A percentile compares a stretch with the other conserved stretches of the same genome.
phyloP scores from a whole-genome alignment of 1,140 invertebrate species.

The Lepidurus couesii region DNA sequence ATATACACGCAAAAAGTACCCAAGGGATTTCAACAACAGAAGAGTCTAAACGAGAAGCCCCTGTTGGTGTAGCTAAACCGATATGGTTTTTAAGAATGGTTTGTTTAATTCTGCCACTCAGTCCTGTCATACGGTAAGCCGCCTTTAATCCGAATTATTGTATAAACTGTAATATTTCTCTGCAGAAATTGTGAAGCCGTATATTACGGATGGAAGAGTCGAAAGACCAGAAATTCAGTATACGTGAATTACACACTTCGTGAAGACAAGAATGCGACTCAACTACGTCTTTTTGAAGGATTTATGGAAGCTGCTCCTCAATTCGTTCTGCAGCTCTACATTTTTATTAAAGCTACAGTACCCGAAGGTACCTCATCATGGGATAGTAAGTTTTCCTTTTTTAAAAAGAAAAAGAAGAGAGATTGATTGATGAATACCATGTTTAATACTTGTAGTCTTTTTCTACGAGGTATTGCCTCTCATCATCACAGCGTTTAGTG shows the following conservation, averaged over 20 bases:
- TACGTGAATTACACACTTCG: not conserved
- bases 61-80: not conserved
- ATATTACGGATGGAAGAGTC: not conserved
- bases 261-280: slow-evolving; percentile 14
- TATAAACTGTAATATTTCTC: not conserved
- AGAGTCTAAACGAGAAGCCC: not conserved
- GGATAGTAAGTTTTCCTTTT: not conserved
- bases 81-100: not conserved
- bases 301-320: slow-evolving; percentile 13
- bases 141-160: too few relatives aligned
- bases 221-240: not conserved
- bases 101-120: not conserved
- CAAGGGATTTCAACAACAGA: not conserved
- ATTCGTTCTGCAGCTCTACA: not conserved
- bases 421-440: not conserved
- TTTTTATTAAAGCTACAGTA: not conserved
- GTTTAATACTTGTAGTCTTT: not conserved
- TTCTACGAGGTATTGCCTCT: not conserved
- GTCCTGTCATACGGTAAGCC: not conserved
- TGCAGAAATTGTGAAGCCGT: not conserved
- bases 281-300: not conserved
- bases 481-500: not conserved
- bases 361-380: not conserved
- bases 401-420: not conserved
- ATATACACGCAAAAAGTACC: not conserved